A percentile compares a stretch with the other conserved stretches of the same genome.
phyloP scores from a whole-genome alignment of 2,888 invertebrate genomes.

The Didymodactylos carnosus region DNA sequence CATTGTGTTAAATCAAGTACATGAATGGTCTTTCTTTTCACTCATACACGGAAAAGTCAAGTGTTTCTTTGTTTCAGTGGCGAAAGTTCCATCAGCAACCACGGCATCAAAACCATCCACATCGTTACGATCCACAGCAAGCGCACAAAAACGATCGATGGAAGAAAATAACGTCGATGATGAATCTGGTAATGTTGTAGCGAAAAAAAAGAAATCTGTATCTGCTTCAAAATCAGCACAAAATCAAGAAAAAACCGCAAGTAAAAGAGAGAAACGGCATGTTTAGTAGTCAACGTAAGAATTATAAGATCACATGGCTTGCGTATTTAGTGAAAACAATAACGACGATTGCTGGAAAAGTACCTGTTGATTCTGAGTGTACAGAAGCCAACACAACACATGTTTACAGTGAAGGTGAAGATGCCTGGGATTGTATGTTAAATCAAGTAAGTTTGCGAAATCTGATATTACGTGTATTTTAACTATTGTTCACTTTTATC shows the following conservation, averaged over 20 bases:
- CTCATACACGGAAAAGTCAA: neutral
- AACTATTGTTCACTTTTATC: neutral
- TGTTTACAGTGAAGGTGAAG: slow-evolving; percentile 2
- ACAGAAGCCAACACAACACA: neutral
- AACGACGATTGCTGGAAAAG: neutral
- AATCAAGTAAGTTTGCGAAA: slow-evolving; percentile 2
- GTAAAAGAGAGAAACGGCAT: no score
- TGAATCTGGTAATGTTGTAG: neutral
- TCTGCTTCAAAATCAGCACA: neutral
- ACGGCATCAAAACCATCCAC: no score
- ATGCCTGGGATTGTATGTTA: slow-evolving; percentile 10
- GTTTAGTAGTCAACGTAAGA: no score
- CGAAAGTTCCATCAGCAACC: neutral
- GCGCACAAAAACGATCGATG: neutral
- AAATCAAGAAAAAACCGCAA: neutral
- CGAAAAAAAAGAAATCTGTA: neutral
- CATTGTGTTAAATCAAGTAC: neutral
- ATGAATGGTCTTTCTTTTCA: neutral
- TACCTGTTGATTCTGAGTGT: neutral
- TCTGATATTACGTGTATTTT: neutral
- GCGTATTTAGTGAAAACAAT: neutral
- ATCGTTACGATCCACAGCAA: neutral
- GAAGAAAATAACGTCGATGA: neutral
- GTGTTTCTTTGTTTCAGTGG: neutral
- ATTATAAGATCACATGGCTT: no score